Evolutionary conservation across 2,113 vertebrate species (phyloP).

Genomic region (Petaurus breviceps): DNA sequence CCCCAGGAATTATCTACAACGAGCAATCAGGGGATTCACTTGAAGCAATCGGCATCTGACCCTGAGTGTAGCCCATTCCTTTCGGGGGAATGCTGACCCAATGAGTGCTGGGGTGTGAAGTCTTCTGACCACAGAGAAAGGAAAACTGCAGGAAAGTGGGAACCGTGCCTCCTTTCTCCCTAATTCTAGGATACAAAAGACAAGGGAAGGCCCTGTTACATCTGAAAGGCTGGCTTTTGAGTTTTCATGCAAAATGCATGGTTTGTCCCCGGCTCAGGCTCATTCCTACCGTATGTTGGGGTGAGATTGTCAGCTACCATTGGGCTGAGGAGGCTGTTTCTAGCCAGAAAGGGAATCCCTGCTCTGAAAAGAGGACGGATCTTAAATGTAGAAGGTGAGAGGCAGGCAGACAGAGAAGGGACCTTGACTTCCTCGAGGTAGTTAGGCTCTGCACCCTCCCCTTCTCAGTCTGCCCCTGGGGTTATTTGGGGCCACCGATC

Average conservation of each 20-base stretch:
- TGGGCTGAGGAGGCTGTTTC: background rate
- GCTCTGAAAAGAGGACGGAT: background rate
- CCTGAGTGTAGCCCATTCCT: too few species aligned
- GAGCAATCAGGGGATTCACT: background rate
- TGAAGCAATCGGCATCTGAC: background rate
- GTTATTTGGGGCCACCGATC: background rate
- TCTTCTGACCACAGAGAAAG: background rate
- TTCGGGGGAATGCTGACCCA: background rate
- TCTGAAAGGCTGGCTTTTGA: background rate
- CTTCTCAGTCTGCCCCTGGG: background rate
- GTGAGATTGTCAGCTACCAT: background rate
- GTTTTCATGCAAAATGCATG: background rate
- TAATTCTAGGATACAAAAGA: background rate
- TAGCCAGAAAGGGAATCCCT: background rate
- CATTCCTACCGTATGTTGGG: background rate
- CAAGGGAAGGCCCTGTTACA: background rate
- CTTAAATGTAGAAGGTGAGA: background rate
- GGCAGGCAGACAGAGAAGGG: background rate
- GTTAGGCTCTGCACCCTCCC: background rate
- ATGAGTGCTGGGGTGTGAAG: background rate
- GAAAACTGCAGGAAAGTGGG: background rate
- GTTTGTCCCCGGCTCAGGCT: background rate
- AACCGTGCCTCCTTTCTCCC: background rate
- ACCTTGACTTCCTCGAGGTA: background rate
- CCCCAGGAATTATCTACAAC: background rate